Base-by-base conservation (phyloP, 2,888 invertebrate species). In the Pyrochroa serraticornis region DNA sequence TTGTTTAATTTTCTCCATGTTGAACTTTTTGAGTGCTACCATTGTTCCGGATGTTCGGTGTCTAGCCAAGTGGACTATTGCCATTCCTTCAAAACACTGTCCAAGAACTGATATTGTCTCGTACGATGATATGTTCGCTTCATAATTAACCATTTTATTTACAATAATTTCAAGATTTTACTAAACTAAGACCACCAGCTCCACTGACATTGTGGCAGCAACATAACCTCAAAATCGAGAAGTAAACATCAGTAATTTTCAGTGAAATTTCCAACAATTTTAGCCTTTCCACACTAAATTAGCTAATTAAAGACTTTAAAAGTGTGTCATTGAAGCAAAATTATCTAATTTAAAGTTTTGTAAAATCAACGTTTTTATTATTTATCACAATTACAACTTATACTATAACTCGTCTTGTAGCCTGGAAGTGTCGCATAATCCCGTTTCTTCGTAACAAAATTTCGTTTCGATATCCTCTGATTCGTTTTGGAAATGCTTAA, bases 1-100 rank as follows among this genome's bases (percentile, higher is more conserved):
- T 44, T 84, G 83, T 67, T 84, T 86, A 10, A 85, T 84, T 72
- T 85, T 86, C 70, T 92, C 92, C 76, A 92, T 84, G 71, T 89
- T 87, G 77, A 89, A 90, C 71, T 88, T 86, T 73, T 92, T 92
- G 32, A 92, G 80, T 2, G 90, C 89, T 51, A 92, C 86, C 80
- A 87, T 83, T 63, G 85, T 84, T 54, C 85, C 84, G 47, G 83
- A 85, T 6, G 87, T 84, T 61, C 84, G 82, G 75, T 89, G 87
- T 63, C 86, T 82, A 8, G 88, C 90, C 44, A 91, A 83, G 73
- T 88, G 87, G 13, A 92, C 89, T 1, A 86, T 84, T 7, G 89
- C 89, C 61, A 83, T 82, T 44, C 87, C 87, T 68, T 88, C 87
- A 75, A 86, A 89, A 71, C 90, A 88, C 71, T 86, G 84, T 0